phyloP scores from a whole-genome alignment of 2,888 invertebrate species.

The Cenopis cana region DNA sequence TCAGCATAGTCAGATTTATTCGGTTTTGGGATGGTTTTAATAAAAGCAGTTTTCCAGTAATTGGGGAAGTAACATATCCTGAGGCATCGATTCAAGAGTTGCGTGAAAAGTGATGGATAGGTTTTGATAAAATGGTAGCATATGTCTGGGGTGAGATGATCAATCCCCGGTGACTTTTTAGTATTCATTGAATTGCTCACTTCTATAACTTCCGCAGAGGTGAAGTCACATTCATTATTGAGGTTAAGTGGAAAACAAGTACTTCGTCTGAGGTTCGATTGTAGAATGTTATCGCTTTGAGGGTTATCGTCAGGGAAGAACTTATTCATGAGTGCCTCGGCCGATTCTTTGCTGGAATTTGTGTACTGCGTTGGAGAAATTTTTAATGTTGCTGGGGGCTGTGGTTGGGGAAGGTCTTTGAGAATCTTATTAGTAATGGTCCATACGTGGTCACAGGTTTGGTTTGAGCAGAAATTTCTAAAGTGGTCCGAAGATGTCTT shows the following conservation, averaged over 20 bases:
- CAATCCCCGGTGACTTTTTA: neutral
- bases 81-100: neutral
- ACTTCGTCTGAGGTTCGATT: neutral
- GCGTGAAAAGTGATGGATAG: neutral
- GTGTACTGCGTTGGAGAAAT: no score
- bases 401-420: no score
- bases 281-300: neutral
- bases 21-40: conserved; percentile 2
- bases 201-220: neutral
- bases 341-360: neutral
- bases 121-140: neutral
- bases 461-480: no score
- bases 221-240: neutral
- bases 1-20: neutral
- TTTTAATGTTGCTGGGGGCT: no score
- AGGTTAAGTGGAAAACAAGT: neutral
- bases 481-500: no score
- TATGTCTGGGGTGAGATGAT: neutral
- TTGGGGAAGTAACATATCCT: neutral
- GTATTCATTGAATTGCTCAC: neutral
- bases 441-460: no score
- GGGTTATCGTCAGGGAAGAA: conserved; percentile 1
- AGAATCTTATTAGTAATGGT: no score
- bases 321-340: neutral
- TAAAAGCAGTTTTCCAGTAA: neutral